phyloP scores from a whole-genome alignment of 2,113 vertebrate genomes.

The Strigops habroptila region DNA sequence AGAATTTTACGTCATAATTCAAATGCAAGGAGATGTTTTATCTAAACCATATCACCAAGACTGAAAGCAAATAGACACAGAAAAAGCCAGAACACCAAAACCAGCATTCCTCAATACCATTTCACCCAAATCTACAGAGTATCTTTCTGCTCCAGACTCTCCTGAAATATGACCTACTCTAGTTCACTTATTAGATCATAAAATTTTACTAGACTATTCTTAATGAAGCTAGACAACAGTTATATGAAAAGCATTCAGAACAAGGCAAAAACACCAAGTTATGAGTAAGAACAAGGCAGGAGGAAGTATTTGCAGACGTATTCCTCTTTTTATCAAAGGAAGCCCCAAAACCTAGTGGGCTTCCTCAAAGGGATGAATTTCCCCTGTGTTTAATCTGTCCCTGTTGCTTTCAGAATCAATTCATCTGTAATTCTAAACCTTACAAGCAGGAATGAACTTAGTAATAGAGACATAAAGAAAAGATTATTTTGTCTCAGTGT shows the following conservation, averaged over 20 bases:
- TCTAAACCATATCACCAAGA: background rate
- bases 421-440: background rate
- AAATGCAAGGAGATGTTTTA: background rate
- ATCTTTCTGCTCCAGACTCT: background rate
- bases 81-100: background rate
- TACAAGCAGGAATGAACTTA: background rate
- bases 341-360: background rate
- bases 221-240: background rate
- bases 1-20: background rate
- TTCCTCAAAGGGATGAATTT: background rate
- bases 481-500: background rate
- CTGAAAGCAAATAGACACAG: background rate
- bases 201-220: background rate
- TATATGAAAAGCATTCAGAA: background rate
- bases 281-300: background rate
- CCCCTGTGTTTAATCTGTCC: background rate
- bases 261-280: background rate
- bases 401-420: background rate
- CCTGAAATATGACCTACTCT: background rate
- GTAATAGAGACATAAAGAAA: background rate
- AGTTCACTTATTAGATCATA: background rate
- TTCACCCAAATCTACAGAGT: background rate
- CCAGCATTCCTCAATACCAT: background rate
- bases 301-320: background rate
- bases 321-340: background rate